A percentile compares a stretch with the other conserved stretches of the same genome.
These are phyloP conservation scores for Molanna angustata DNA, from an alignment of 2,888 invertebrate genomes.

Conservation along the genomic window DNA sequence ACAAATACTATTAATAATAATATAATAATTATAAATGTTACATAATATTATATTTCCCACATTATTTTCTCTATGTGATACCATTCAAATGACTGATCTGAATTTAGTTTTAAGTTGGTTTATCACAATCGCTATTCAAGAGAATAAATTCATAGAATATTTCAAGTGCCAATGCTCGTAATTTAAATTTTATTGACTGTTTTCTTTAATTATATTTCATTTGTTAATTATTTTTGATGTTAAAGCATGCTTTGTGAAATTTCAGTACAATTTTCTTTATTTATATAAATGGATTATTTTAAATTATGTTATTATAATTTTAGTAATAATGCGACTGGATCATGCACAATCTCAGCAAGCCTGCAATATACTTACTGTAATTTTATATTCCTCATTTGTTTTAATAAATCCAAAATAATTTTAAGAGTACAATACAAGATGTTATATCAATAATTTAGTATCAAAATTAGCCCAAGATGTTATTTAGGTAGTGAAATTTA, in stretches of 20 bases:
- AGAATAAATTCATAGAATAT: conserved; percentile 56
- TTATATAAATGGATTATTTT: conserved; percentile 10
- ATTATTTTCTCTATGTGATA: conserved; percentile 58
- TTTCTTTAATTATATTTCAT: conserved; percentile 45
- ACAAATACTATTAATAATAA: neutral
- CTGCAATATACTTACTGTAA: conserved; percentile 50
- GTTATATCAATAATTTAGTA: conserved; percentile 59
- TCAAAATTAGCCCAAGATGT: conserved; percentile 60
- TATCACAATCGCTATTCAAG: conserved; percentile 42
- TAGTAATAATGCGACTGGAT: conserved; percentile 37
- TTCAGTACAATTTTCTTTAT: conserved; percentile 46
- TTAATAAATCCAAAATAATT: conserved; percentile 50
- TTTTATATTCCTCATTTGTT: conserved; percentile 50
- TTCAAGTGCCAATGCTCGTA: conserved; percentile 60
- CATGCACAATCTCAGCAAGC: conserved; percentile 58
- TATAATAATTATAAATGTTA: neutral
- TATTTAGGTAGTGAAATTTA: conserved; percentile 57
- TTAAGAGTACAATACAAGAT: conserved; percentile 60
- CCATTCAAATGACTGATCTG: conserved; percentile 60
- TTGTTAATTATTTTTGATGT: conserved; percentile 25
- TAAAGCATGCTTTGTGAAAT: conserved; percentile 35
- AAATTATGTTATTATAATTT: conserved; percentile 19
- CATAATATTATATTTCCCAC: conserved; percentile 40
- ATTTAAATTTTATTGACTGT: conserved; percentile 54
- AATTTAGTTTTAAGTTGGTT: conserved; percentile 61